Percentiles rank a stretch among this genome's conserved stretches.
phyloP scores from a whole-genome alignment of 2,113 vertebrate species.

The Pristiophorus japonicus region DNA sequence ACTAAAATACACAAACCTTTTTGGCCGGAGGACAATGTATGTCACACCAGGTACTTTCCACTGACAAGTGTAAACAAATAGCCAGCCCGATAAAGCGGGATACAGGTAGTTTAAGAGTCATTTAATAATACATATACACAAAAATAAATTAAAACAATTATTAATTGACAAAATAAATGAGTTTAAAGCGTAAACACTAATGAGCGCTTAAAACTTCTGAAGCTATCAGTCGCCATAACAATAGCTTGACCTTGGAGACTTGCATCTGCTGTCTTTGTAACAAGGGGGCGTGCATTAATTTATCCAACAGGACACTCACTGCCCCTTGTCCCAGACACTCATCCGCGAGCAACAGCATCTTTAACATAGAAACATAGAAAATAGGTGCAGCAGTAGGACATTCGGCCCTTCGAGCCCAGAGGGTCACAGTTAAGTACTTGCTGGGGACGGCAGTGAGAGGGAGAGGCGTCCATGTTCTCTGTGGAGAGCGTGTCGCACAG shows the following conservation, averaged over 20 bases:
- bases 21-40: not conserved
- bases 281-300: not conserved
- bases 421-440: not conserved
- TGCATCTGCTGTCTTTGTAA: not conserved
- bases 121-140: not conserved
- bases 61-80: not conserved
- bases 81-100: not conserved
- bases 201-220: not conserved
- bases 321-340: not conserved
- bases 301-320: not conserved
- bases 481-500: not conserved
- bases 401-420: too few species aligned
- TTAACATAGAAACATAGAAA: too few species aligned
- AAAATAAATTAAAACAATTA: not conserved
- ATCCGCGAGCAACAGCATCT: not conserved
- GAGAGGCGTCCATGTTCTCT: not conserved
- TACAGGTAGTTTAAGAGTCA: not conserved
- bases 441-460: not conserved
- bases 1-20: not conserved
- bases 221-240: not conserved
- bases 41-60: not conserved
- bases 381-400: too few species aligned
- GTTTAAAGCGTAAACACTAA: not conserved
- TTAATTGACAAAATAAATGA: not conserved
- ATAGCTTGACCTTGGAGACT: not conserved